These are phyloP conservation scores for Drosophila tsacasi DNA, from an alignment of 1,140 invertebrate species.

Conservation along the genomic window DNA sequence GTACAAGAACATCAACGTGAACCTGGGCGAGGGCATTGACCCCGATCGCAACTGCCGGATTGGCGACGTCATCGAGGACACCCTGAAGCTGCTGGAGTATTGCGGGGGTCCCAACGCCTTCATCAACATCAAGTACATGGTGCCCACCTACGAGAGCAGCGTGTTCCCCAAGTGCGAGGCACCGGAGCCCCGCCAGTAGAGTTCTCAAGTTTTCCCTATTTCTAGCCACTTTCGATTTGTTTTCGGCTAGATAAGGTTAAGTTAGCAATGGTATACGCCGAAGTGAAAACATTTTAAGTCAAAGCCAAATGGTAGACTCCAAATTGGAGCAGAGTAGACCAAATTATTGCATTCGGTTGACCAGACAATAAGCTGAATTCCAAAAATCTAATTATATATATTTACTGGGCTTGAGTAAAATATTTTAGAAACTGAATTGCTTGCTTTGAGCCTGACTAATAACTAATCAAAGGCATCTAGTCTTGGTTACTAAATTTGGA, in stretches of 20 bases:
- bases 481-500: background rate
- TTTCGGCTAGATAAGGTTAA: constrained; percentile 3
- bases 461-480: background rate
- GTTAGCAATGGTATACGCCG: background rate
- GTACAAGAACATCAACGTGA: constrained; percentile 94
- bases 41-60: constrained; percentile 93
- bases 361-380: background rate
- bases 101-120: constrained; percentile 97
- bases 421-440: background rate
- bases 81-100: constrained; percentile 94
- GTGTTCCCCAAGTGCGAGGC: constrained; percentile 85
- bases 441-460: background rate
- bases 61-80: constrained; percentile 96
- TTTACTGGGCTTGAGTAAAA: background rate
- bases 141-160: constrained; percentile 98
- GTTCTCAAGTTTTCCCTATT: background rate
- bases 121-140: constrained; percentile 98
- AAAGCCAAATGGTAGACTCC: background rate
- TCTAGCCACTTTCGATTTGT: background rate
- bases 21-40: constrained; percentile 91
- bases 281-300: background rate
- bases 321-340: constrained; percentile 35
- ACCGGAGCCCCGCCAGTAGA: constrained; percentile 86
- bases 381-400: background rate
- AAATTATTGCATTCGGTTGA: constrained; percentile 14